These are phyloP conservation scores for Lithobates sylvaticus DNA, from an alignment of 2,797 vertebrate species.

Conservation along the genomic window DNA sequence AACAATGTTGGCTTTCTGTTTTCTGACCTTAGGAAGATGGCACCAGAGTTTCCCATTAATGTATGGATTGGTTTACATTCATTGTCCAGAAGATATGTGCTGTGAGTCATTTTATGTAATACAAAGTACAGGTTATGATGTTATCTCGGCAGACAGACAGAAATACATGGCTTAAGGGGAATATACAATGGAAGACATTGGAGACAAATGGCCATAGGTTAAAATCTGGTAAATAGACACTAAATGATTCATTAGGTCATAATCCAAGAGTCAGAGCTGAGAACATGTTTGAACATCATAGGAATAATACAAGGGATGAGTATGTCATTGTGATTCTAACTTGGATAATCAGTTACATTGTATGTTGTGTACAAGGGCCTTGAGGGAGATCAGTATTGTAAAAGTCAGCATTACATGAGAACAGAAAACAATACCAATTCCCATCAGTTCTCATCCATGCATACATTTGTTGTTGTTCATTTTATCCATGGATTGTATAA, in stretches of 20 bases:
- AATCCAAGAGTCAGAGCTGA: not conserved
- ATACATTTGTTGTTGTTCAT: too few species aligned
- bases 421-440: too few species aligned
- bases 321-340: not conserved
- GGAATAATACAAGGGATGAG: not conserved
- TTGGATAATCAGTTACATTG: not conserved
- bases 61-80: not conserved
- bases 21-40: too few species aligned
- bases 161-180: constrained; percentile 17
- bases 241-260: constrained; percentile 16
- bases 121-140: not conserved
- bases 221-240: constrained; percentile 21
- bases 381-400: not conserved
- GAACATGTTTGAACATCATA: not conserved
- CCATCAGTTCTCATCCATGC: too few species aligned
- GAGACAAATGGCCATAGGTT: not conserved
- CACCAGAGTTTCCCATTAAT: too few species aligned
- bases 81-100: not conserved
- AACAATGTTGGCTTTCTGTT: too few species aligned
- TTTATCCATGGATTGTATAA: too few species aligned
- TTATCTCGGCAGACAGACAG: not conserved
- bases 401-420: too few species aligned
- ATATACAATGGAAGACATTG: constrained; percentile 2
- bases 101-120: not conserved
- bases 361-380: not conserved